These are phyloP conservation scores for Himantopus leucocephalus DNA, from an alignment of 2,113 vertebrate genomes.

Conservation along the genomic window DNA sequence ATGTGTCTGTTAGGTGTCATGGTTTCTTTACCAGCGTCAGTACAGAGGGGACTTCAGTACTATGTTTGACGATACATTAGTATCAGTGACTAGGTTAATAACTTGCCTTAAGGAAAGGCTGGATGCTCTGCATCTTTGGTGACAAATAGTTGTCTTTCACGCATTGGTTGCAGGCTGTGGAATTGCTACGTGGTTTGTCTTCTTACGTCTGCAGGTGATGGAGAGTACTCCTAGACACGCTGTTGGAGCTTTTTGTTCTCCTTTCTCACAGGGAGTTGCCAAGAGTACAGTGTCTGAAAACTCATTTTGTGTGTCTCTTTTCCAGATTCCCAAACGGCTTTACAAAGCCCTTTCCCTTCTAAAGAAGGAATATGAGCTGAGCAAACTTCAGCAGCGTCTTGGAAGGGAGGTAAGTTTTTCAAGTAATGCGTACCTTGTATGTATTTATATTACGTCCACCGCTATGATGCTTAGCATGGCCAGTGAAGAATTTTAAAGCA, in stretches of 20 bases:
- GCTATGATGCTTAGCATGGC: background rate
- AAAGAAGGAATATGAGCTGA: slow-evolving; percentile 98
- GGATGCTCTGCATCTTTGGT: background rate
- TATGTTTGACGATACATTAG: background rate
- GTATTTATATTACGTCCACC: background rate
- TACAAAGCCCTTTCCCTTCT: slow-evolving; percentile 96
- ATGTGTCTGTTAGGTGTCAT: background rate
- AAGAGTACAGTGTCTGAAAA: background rate
- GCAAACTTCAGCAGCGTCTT: slow-evolving; percentile 95
- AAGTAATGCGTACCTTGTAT: background rate
- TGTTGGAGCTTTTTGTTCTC: background rate
- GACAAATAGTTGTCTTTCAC: background rate
- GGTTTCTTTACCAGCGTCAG: background rate
- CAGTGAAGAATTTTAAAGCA: background rate
- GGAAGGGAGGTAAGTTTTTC: slow-evolving; percentile 86
- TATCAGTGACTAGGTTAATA: background rate
- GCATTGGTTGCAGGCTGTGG: accelerated
- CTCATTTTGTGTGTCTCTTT: background rate
- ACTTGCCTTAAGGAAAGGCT: background rate
- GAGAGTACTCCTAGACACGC: background rate
- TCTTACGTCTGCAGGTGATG: background rate
- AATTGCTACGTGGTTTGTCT: background rate
- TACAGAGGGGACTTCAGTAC: background rate
- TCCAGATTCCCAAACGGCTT: slow-evolving; percentile 92
- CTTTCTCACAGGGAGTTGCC: background rate